Conservation (phyloP, 2,888 invertebrate species). For the Antheraea assamensis region DNA sequence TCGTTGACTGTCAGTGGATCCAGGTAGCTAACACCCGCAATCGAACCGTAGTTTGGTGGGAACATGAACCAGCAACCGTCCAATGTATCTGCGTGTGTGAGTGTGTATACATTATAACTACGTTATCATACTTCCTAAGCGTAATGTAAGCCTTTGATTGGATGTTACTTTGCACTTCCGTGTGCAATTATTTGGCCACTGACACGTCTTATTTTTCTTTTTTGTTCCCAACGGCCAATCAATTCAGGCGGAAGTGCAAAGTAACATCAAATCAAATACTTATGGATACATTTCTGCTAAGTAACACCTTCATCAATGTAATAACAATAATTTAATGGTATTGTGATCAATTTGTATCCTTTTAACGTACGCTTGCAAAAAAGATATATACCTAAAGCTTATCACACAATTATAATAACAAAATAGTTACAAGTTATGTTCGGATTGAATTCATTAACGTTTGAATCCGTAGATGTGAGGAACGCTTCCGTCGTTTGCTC, state of each 20-base stretch:
- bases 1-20: conserved; percentile 71
- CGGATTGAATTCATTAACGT: conserved; percentile 29
- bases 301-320: too few species aligned
- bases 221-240: too few species aligned
- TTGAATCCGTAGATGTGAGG: conserved; percentile 39
- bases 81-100: conserved; percentile 52
- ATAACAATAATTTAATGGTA: too few species aligned
- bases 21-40: conserved; percentile 72
- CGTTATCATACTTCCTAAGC: too few species aligned
- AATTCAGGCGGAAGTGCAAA: too few species aligned
- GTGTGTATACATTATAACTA: neutral
- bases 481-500: conserved; percentile 58
- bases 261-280: too few species aligned
- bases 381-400: neutral
- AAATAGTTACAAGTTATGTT: conserved; percentile 63
- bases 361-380: neutral
- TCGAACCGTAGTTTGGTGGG: conserved; percentile 76
- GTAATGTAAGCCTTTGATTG: too few species aligned
- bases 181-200: too few species aligned
- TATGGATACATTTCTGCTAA: too few species aligned
- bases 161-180: too few species aligned
- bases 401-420: neutral
- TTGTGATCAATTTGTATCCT: neutral
- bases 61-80: conserved; percentile 77
- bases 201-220: too few species aligned